phyloP scores from a whole-genome alignment of 2,113 vertebrate genomes.

The Chloropsis cyanopogon region DNA sequence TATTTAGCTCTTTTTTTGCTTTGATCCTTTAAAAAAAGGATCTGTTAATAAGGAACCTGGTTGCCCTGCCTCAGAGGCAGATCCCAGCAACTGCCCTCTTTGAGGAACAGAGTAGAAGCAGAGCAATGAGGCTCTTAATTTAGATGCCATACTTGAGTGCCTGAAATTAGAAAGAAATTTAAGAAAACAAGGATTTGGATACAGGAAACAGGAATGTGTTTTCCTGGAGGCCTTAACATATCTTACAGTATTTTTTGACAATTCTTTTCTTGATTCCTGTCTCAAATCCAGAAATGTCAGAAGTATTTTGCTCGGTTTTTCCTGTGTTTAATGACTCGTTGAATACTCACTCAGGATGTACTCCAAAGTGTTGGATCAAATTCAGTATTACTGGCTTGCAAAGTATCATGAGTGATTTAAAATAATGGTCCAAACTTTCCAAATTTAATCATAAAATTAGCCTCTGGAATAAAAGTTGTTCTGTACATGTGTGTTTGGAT shows the following conservation, averaged over 20 bases:
- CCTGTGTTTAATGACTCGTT: neutral
- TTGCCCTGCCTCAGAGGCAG: neutral
- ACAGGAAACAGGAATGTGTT: neutral
- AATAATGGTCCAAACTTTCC: neutral
- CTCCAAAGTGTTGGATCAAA: neutral
- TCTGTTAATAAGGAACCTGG: neutral
- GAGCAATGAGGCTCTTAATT: neutral
- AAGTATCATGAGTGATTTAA: neutral
- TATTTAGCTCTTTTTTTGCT: neutral
- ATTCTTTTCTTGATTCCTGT: neutral
- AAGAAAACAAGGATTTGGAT: neutral
- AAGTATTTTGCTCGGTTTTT: neutral
- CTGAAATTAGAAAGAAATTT: neutral
- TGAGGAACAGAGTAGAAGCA: neutral
- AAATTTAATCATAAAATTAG: neutral
- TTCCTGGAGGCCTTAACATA: neutral
- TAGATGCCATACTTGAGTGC: neutral
- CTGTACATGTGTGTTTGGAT: neutral
- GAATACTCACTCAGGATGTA: neutral
- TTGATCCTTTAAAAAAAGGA: neutral
- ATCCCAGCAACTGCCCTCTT: rapidly evolving
- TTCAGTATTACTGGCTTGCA: neutral
- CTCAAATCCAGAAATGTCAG: neutral
- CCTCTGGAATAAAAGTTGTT: neutral
- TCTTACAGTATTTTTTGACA: neutral